Conservation (phyloP, 2,888 invertebrate species). For the Embidobia sp. region DNA sequence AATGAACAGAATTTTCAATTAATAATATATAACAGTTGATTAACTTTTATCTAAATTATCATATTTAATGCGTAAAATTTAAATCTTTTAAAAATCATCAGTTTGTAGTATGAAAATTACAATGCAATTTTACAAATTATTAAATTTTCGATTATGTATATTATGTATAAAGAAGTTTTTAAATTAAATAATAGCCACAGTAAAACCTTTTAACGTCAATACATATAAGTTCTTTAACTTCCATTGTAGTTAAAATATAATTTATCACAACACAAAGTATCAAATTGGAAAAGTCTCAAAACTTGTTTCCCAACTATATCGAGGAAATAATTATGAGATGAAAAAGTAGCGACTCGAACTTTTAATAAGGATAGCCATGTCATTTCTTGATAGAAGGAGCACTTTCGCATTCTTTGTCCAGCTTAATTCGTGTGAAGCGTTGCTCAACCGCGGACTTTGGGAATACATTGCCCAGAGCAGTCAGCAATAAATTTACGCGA, state of each 20-base stretch:
- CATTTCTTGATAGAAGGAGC: slow-evolving; percentile 41
- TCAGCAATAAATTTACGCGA: slow-evolving; percentile 73
- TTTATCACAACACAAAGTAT: slow-evolving; percentile 42
- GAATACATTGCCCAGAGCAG: slow-evolving; percentile 62
- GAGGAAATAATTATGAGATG: slow-evolving; percentile 52
- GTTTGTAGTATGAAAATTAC: too few relatives aligned
- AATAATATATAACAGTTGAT: too few relatives aligned
- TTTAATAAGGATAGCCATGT: slow-evolving; percentile 47
- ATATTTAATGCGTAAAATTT: too few relatives aligned
- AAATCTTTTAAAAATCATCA: too few relatives aligned
- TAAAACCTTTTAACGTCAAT: slow-evolving; percentile 23
- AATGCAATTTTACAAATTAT: too few relatives aligned
- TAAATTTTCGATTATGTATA: too few relatives aligned
- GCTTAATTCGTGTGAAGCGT: slow-evolving; percentile 56
- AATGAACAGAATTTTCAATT: too few relatives aligned
- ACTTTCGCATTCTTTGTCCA: slow-evolving; percentile 57
- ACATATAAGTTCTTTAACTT: slow-evolving; percentile 29
- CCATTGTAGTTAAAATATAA: slow-evolving; percentile 29
- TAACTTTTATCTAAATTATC: too few relatives aligned
- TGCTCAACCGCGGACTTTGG: slow-evolving; percentile 47
- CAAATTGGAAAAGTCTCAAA: slow-evolving; percentile 55
- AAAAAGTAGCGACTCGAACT: slow-evolving; percentile 41
- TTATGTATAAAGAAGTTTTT: too few relatives aligned
- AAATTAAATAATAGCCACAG: slow-evolving; percentile 4
- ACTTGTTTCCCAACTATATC: slow-evolving; percentile 46